Conservation (phyloP, 2,113 vertebrate genomes). For the Anhinga rufa region DNA sequence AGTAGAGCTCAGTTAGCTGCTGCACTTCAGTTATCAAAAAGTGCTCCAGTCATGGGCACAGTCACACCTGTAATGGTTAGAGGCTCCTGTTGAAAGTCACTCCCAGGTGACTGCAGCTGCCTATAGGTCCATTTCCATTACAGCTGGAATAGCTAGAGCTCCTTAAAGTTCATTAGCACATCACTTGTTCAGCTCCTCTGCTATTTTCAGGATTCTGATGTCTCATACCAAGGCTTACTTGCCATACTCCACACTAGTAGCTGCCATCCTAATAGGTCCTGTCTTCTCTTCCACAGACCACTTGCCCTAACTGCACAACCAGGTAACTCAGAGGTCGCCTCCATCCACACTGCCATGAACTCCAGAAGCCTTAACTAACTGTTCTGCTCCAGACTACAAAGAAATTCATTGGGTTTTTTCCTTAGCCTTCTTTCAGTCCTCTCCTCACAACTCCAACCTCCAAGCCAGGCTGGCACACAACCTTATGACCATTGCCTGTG, state of each 20-base stretch:
- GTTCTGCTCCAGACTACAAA: background rate
- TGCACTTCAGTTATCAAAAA: background rate
- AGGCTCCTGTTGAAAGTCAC: background rate
- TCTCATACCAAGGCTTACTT: background rate
- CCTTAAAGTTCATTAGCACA: background rate
- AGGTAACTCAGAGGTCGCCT: background rate
- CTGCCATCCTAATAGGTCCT: background rate
- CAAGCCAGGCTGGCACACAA: background rate
- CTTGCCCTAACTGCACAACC: background rate
- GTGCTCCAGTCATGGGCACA: background rate
- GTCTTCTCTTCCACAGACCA: background rate
- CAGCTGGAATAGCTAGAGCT: background rate
- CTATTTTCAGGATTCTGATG: background rate
- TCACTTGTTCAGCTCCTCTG: background rate
- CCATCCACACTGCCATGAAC: background rate
- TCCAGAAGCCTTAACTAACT: background rate
- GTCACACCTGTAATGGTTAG: background rate
- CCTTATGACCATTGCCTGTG: fast-evolving
- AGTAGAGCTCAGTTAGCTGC: background rate
- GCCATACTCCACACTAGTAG: background rate
- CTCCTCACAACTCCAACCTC: background rate
- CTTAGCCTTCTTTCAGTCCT: background rate
- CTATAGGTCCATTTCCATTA: background rate
- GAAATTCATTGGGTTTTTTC: background rate
- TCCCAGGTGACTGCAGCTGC: background rate